Conservation (phyloP, 2,797 vertebrate genomes). For the Pogoniulus pusillus region DNA sequence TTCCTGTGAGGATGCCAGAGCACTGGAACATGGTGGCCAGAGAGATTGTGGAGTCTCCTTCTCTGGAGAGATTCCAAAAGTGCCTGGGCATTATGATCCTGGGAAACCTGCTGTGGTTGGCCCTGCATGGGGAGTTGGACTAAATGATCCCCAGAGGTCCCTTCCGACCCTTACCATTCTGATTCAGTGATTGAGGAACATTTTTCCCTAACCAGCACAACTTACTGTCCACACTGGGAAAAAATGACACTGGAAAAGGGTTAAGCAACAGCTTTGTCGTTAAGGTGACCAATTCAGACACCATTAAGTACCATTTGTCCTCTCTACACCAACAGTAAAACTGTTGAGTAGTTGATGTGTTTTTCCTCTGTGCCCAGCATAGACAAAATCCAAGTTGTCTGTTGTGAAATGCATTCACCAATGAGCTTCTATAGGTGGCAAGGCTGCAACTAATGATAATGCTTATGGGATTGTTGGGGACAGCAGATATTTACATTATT, state of each 20-base stretch:
- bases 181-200: neutral
- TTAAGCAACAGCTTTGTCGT: too few relatives aligned
- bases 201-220: too few relatives aligned
- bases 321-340: neutral
- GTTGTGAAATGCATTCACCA: neutral
- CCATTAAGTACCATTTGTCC: too few relatives aligned
- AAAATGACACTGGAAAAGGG: neutral
- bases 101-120: too few relatives aligned
- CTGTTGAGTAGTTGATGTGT: neutral
- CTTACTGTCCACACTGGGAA: neutral
- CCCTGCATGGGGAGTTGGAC: too few relatives aligned
- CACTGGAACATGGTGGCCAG: too few relatives aligned
- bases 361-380: constrained; percentile 3
- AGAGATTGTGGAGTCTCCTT: too few relatives aligned
- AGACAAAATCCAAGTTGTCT: constrained; percentile 11
- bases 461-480: neutral
- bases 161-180: too few relatives aligned
- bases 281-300: neutral
- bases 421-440: constrained; percentile 6
- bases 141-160: too few relatives aligned
- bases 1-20: too few relatives aligned
- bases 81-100: too few relatives aligned
- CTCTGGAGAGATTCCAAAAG: too few relatives aligned
- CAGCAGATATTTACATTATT: constrained; percentile 34
- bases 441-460: neutral